Percentiles rank a stretch among this genome's conserved stretches.
phyloP scores from a whole-genome alignment of 2,888 invertebrate species.

The Dascillus cervinus region DNA sequence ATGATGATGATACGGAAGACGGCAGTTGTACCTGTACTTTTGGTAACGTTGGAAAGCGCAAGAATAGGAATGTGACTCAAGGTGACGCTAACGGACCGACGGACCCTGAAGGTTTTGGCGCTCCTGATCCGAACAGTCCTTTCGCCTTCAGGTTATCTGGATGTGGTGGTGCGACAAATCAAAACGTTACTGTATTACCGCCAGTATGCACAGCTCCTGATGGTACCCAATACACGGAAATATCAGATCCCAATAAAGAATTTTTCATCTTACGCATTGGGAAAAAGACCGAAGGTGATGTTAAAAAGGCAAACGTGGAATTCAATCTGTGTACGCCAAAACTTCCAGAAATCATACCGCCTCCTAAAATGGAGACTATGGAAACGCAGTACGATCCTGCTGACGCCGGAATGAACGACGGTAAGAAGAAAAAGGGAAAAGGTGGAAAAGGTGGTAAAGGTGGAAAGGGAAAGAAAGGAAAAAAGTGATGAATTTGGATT shows the following conservation, averaged over 20 bases:
- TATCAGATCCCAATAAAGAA: constrained; percentile 4
- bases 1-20: not conserved
- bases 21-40: not conserved
- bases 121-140: not conserved
- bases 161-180: not conserved
- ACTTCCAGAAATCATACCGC: not conserved
- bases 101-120: not conserved
- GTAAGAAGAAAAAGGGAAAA: constrained; percentile 3
- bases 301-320: constrained; percentile 3
- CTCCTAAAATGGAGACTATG: not conserved
- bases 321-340: not conserved
- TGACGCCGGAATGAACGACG: constrained; percentile 3
- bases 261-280: constrained; percentile 6
- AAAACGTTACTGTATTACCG: not conserved
- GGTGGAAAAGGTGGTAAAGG: constrained; percentile 6
- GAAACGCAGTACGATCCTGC: not conserved
- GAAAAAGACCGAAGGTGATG: constrained; percentile 4
- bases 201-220: constrained; percentile 1
- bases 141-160: not conserved
- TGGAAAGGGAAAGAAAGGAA: constrained; percentile 2
- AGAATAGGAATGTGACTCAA: not conserved
- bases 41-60: not conserved
- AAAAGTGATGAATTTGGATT: no score
- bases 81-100: not conserved
- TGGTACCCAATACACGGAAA: not conserved